Evolutionary conservation across 2,888 invertebrate genomes (phyloP), one percentile per base, ranked within the genome.

Genomic region (Galerucella calmariensis): DNA sequence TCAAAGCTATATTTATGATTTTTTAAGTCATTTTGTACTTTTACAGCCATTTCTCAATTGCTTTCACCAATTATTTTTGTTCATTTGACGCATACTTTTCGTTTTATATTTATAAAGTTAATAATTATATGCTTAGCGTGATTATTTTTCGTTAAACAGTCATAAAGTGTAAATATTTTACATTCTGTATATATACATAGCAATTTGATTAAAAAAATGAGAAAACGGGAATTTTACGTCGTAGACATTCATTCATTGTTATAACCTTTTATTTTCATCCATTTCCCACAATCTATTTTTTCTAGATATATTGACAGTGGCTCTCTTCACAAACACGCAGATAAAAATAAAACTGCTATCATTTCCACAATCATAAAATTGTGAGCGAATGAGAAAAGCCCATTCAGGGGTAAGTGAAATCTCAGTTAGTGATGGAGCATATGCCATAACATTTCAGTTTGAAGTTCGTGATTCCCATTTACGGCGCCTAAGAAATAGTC

Each of bases 401-500:
- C 77, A 78, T 81, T 79, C 75, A 75, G 73, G 75, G 79, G 78
- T 78, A 78, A 79, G 78, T 79, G 77, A 80, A 80, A 77, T 79
- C 77, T 78, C 73, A 74, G 77, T 68, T 62, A 73, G 53, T 73
- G 62, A 62, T 73, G 75, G 69, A 78, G 77, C 81, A 81, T 81
- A 81, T 81, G 81, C 78, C 78, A 76, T 76, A 76, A 76, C 76
- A 74, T 76, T 72, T 73, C 79, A 77, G 78, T 79, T 77, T 78
- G 78, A 73, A 77, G 75, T 79, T 77, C 77, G 80, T 78, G 78
- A 79, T 80, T 80, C 78, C 77, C 78, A 79, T 81, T 81, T 80
- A 80, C 79, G 81, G 81, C 81, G 81, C 81, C 81, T 78, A 76
- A 76, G 76, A 78, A 81, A 78, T 79, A 81, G 80, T 81, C 76